A percentile compares a stretch with the other conserved stretches of the same genome.
Conservation (phyloP, 2,888 invertebrate genomes). For the Cheiracanthium punctorium region DNA sequence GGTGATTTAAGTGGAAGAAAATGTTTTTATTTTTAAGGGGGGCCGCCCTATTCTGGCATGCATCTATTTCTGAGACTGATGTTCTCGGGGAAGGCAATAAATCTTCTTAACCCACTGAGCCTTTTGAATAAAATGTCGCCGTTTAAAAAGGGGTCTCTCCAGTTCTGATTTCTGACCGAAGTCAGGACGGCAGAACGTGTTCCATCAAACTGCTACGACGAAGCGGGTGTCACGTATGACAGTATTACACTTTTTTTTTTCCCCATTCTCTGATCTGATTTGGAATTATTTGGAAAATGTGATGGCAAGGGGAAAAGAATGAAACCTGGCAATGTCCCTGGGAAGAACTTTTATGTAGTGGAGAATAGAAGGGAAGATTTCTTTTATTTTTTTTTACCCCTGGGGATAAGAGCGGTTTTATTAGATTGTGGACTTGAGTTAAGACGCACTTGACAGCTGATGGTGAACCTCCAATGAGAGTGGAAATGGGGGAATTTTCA, state of each 20-base stretch:
- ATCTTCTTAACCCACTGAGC: slow-evolving; percentile 67
- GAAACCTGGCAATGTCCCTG: background rate
- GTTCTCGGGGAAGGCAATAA: slow-evolving; percentile 52
- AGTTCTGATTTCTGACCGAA: slow-evolving; percentile 6
- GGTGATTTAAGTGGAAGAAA: slow-evolving; percentile 66
- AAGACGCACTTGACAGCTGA: background rate
- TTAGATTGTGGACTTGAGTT: background rate
- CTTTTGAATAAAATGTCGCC: slow-evolving; percentile 63
- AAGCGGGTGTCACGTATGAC: slow-evolving; percentile 59
- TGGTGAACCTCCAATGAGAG: no score
- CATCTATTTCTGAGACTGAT: slow-evolving; percentile 65
- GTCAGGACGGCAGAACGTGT: slow-evolving; percentile 20
- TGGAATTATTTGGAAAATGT: slow-evolving; percentile 13
- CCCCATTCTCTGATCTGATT: background rate
- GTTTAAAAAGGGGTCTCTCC: background rate
- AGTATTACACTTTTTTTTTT: background rate
- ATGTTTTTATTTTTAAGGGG: slow-evolving; percentile 59
- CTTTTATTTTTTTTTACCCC: background rate
- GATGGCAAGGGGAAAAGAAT: slow-evolving; percentile 11
- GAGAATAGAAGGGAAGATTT: background rate
- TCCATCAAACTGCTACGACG: slow-evolving; percentile 9
- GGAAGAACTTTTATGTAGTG: background rate
- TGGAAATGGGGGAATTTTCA: no score
- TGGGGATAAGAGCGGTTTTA: background rate
- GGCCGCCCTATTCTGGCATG: slow-evolving; percentile 35